Evolutionary conservation across 37 sponge, comb jelly and placozoan species (phyloP), one percentile per base, ranked within the genome.

Genomic region (Lycopodina hypogea): DNA sequence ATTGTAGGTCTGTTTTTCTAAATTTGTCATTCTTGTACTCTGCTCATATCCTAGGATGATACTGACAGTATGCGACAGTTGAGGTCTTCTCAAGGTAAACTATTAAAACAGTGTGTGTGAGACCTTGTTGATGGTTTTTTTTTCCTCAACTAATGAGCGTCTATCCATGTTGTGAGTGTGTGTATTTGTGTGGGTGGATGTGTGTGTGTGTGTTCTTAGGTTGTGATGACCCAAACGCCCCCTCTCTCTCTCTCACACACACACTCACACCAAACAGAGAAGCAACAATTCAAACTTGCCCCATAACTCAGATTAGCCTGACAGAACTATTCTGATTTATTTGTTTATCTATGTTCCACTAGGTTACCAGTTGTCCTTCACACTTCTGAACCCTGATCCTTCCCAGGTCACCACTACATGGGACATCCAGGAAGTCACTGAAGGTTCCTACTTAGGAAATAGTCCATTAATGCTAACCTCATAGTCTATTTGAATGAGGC

Each of bases 331-430:
- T n/a, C n/a, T n/a, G n/a, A n/a, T n/a, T n/a, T n/a, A n/a, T n/a
- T 33, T 22, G 26, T 23, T 35, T 14, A 36, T 30, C 35, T 14
- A 40, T 56, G 42, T 26, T 39, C 50, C 61, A 21, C 2, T 64
- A 93, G 94, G 90, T 21, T 90, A 90, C 48, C 87, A 90, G 22
- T 29, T 93, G 3, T 82, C 91, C 23, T 79, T 93, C 63, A 90
- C 90, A 0, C 77, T 93, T 3, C n/a, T 93, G 24, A 75, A 70
- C 41, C 79, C 94, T 75, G 88, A 93, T 63, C 91, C 94, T 19
- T 35, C 75, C 3, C 19, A 39, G 33, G 41, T 82, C n/a, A 22
- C 32, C 6, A 67, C 65, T 21, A 32, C 42, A 14, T 93, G 94
- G 94, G 83, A 93, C 56, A 90, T 93, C 56, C 80, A 86, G 64